Evolutionary conservation across 1,140 invertebrate genomes (phyloP).

Genomic region (Atta texana): DNA sequence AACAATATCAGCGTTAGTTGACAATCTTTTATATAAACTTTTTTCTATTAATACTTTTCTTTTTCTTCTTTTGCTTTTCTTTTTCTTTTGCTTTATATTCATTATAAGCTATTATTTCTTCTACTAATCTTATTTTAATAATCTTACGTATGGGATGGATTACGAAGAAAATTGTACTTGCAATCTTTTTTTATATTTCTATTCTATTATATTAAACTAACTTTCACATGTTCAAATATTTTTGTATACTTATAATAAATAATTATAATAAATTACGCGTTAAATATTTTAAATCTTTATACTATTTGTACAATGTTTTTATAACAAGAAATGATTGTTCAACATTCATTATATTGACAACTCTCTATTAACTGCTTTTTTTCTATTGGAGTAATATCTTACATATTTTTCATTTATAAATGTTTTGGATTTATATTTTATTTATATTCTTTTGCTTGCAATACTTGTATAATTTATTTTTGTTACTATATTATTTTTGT

Average conservation of each 20-base stretch:
- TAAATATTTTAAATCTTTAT: too few species aligned
- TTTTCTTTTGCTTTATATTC: slow-evolving; percentile 39
- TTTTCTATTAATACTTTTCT: slow-evolving; percentile 17
- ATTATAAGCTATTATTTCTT: slow-evolving; percentile 62
- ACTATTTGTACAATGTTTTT: too few species aligned
- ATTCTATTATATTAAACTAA: not conserved
- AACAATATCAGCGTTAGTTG: slow-evolving; percentile 93
- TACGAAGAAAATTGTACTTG: slow-evolving; percentile 22
- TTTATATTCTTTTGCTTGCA: slow-evolving; percentile 2
- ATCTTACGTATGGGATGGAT: not conserved
- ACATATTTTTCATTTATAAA: slow-evolving; percentile 6
- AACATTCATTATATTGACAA: not conserved
- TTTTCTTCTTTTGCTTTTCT: not conserved
- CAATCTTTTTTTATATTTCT: slow-evolving; percentile 2
- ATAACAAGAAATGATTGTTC: not conserved
- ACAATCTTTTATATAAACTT: slow-evolving; percentile 66
- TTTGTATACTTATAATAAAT: too few species aligned
- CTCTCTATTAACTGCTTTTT: not conserved
- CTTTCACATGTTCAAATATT: slow-evolving; percentile 6
- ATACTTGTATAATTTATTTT: slow-evolving; percentile 23
- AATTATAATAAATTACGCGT: too few species aligned
- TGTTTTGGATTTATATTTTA: slow-evolving; percentile 18
- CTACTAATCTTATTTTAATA: slow-evolving; percentile 20
- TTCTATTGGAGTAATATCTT: not conserved
- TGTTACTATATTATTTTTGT: slow-evolving; percentile 24